Conservation (phyloP, 2,797 vertebrate genomes). For the Eulemur albifrons region DNA sequence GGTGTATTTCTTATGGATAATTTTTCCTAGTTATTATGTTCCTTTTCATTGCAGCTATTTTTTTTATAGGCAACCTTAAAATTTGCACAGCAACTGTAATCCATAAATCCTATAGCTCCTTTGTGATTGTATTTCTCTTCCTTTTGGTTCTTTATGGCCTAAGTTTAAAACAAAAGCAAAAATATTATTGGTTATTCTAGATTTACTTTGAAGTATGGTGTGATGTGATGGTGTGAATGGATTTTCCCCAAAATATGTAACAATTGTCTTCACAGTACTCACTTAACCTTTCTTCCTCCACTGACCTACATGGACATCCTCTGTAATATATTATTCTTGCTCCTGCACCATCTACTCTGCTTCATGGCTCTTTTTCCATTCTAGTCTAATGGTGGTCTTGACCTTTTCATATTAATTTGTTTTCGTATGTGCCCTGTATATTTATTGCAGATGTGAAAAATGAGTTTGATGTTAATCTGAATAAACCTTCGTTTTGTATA, state of each 20-base stretch:
- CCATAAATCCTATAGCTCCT: neutral
- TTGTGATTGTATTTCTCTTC: neutral
- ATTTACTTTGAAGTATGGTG: neutral
- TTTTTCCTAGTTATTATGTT: neutral
- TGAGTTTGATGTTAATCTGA: neutral
- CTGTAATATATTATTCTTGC: neutral
- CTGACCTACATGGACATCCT: neutral
- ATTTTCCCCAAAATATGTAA: neutral
- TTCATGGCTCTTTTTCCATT: neutral
- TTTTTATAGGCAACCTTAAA: slow-evolving; percentile 10
- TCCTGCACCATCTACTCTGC: neutral
- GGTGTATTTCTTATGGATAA: neutral
- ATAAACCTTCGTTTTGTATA: neutral
- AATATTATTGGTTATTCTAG: neutral
- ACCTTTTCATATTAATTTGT: neutral
- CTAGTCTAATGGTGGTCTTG: neutral
- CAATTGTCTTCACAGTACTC: neutral
- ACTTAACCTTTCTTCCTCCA: neutral
- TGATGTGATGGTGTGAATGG: neutral
- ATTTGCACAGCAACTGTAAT: neutral
- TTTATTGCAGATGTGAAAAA: neutral
- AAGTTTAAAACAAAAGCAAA: slow-evolving; percentile 6
- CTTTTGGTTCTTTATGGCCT: neutral
- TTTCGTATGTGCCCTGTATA: neutral
- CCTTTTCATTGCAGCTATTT: neutral